Evolutionary conservation across 2,888 invertebrate species (phyloP), one percentile per base, ranked within the genome.

Genomic region (Meta bourneti): DNA sequence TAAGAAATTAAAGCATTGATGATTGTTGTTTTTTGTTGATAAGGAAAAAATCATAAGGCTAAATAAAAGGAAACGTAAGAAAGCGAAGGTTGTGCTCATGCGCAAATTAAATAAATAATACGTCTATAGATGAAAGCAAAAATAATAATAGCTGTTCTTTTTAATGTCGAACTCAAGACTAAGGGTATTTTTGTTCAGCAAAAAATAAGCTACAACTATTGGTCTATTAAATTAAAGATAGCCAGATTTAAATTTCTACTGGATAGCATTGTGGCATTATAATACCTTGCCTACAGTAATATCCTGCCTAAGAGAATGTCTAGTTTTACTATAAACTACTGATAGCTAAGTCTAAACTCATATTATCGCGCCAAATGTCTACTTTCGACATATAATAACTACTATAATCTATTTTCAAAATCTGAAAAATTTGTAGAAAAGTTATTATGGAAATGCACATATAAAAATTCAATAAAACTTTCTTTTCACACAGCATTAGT

Each of bases 1-100:
- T 91, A 91, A 91, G 78, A 91, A 91, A 91, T 91, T 52, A 91
- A 87, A 91, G 91, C 91, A 91, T 77, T 87, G 91, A 78, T 91
- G 81, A 87, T 83, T 83, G 87, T 81, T 91, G 75, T 54, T 61
- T 81, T 51, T 78, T 54, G 19, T 34, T 20, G 20, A 20, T 51
- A 51, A 79, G 78, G 90, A 71, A 51, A 9, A 91, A 91, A 91
- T 79, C 61, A 91, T 72, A 81, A 77, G 16, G 87, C 91, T 91
- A 91, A 79, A 61, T 16, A 69, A 90, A 77, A 11, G 13, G 9
- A 34, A 52, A 87, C 82, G 7, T 87, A 91, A 81, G 52, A 69
- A 71, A 75, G 90, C 81, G 71, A 70, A 77, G 70, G 19, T n/a
- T 6, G n/a, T 69, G 87, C 83, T 49, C 91, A 91, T 87, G 91